These are phyloP conservation scores for Chloroclysta siterata DNA, from an alignment of 2,888 invertebrate genomes.

Conservation along the genomic window DNA sequence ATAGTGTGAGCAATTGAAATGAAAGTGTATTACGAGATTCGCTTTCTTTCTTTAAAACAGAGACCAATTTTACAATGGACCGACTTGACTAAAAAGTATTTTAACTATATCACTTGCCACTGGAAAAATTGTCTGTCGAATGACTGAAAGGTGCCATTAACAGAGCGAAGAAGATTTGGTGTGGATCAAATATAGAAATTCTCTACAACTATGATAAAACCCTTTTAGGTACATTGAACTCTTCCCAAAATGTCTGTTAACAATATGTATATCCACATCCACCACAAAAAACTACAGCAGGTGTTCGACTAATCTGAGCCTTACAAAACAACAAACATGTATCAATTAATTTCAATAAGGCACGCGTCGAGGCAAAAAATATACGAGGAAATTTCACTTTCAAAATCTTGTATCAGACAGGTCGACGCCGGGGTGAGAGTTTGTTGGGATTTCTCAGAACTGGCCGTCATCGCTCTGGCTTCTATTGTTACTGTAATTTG, in stretches of 20 bases:
- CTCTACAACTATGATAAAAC: background rate
- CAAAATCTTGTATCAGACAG: constrained; percentile 26
- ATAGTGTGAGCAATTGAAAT: no score
- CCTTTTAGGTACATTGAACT: no score
- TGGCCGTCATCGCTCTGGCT: constrained; percentile 7
- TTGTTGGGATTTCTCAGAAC: constrained; percentile 26
- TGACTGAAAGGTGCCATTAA: no score
- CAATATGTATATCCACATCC: no score
- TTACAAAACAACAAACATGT: constrained; percentile 17
- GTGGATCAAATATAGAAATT: background rate
- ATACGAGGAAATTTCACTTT: constrained; percentile 32
- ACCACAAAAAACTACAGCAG: constrained; percentile 18
- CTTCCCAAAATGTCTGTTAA: no score
- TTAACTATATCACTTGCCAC: no score
- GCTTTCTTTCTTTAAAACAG: no score
- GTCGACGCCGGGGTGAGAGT: constrained; percentile 28
- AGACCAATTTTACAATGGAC: no score
- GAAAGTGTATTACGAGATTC: background rate
- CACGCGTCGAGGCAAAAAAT: constrained; percentile 22
- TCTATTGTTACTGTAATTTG: constrained; percentile 28
- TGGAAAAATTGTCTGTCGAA: no score
- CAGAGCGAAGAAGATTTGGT: no score
- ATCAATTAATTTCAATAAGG: constrained; percentile 26
- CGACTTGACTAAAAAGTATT: no score
- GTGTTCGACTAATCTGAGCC: constrained; percentile 18